Evolutionary conservation across 2,797 vertebrate species (phyloP).

Genomic region (Channallabes apus): DNA sequence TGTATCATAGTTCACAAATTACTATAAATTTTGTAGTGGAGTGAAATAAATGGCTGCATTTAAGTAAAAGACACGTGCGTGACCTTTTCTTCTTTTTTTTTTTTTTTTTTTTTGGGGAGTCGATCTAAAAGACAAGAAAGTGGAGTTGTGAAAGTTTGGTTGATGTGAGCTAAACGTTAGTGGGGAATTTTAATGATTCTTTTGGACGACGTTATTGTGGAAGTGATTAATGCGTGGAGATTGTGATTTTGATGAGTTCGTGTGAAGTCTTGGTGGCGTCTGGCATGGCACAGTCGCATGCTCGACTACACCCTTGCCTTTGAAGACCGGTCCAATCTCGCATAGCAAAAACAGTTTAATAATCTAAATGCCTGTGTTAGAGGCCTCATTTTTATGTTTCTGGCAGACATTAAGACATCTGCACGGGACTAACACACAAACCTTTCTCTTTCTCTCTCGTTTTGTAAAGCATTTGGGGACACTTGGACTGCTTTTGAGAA

Average conservation of each 20-base stretch:
- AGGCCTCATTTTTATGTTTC: slow-evolving; percentile 44
- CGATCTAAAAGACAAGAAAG: background rate
- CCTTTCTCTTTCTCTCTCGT: background rate
- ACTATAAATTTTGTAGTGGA: slow-evolving; percentile 80
- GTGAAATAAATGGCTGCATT: slow-evolving; percentile 77
- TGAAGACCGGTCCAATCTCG: slow-evolving; percentile 50
- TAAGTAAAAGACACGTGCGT: slow-evolving; percentile 55
- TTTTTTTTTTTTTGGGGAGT: background rate
- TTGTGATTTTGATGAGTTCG: slow-evolving; percentile 55
- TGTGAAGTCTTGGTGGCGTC: slow-evolving; percentile 52
- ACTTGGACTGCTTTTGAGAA: slow-evolving; percentile 50
- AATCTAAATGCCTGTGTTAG: slow-evolving; percentile 52
- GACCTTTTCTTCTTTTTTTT: slow-evolving; percentile 30
- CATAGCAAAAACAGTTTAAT: slow-evolving; percentile 54
- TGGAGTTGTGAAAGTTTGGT: slow-evolving; percentile 31
- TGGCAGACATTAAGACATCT: slow-evolving; percentile 61
- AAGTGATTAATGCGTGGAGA: slow-evolving; percentile 56
- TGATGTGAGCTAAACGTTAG: slow-evolving; percentile 48
- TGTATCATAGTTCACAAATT: slow-evolving; percentile 76
- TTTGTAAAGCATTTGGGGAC: background rate
- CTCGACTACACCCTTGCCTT: slow-evolving; percentile 39
- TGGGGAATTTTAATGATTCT: slow-evolving; percentile 56
- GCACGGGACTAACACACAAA: slow-evolving; percentile 43
- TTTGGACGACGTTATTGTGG: slow-evolving; percentile 47
- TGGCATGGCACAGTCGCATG: slow-evolving; percentile 51